Percentiles rank a stretch among this genome's conserved stretches.
Evolutionary conservation across 2,888 invertebrate genomes (phyloP).

Genomic region (Apoderus coryli): DNA sequence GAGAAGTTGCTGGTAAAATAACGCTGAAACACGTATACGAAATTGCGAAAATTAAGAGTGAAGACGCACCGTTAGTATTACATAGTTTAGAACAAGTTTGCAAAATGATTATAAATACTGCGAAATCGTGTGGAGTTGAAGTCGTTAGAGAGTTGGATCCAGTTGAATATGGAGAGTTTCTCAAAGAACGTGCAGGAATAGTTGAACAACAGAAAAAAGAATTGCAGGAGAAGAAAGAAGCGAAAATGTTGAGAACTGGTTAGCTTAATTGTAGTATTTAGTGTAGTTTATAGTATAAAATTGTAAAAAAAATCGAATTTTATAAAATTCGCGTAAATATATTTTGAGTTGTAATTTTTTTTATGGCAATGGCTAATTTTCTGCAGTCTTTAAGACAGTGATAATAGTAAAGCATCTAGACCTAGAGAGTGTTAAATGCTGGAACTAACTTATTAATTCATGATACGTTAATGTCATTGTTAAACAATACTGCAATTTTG

Average conservation of each 20-base stretch:
- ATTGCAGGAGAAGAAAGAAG: constrained; percentile 71
- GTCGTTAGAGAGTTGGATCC: constrained; percentile 63
- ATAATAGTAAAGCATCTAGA: no score
- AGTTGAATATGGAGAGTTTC: constrained; percentile 67
- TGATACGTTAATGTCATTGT: no score
- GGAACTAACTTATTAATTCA: no score
- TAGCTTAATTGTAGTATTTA: constrained; percentile 21
- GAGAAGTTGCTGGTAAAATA: constrained; percentile 74
- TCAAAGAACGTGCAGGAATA: constrained; percentile 54
- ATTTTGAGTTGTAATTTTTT: no score
- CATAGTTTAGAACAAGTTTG: constrained; percentile 58
- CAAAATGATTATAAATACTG: constrained; percentile 59
- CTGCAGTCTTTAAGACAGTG: no score
- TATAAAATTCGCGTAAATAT: no score
- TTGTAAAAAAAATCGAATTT: neutral
- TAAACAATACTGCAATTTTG: no score
- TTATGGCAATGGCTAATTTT: no score
- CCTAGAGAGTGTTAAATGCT: no score
- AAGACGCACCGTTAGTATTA: constrained; percentile 62
- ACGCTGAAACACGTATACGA: constrained; percentile 93
- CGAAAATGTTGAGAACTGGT: constrained; percentile 77
- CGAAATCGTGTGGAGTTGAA: constrained; percentile 70
- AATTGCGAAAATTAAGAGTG: constrained; percentile 90
- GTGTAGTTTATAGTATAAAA: constrained; percentile 3
- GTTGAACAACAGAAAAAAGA: constrained; percentile 61